Evolutionary conservation across 2,113 vertebrate species (phyloP).

Genomic region (Ictidomys tridecemlineatus): DNA sequence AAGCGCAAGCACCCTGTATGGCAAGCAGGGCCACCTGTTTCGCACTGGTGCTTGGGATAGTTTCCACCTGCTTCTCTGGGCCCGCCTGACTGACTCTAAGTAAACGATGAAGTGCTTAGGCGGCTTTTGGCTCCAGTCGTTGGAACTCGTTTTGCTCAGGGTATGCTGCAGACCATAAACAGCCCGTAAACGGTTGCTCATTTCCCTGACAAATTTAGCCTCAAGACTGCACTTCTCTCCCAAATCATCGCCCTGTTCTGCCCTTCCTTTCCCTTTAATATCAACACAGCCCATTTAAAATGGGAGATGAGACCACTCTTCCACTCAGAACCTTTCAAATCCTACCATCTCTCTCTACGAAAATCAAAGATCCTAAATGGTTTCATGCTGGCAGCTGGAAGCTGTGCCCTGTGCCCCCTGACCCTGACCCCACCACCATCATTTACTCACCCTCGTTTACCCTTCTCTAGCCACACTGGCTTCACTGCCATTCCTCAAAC

Average conservation of each 20-base stretch:
- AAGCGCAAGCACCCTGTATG: not conserved
- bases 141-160: slow-evolving; percentile 63
- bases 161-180: slow-evolving; percentile 26
- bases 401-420: not conserved
- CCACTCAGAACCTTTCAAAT: not conserved
- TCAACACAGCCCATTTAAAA: slow-evolving; percentile 55
- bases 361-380: not conserved
- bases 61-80: slow-evolving; percentile 60
- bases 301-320: not conserved
- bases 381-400: no score
- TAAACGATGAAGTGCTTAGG: slow-evolving; percentile 70
- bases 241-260: not conserved
- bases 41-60: slow-evolving; percentile 69
- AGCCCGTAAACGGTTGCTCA: slow-evolving; percentile 35
- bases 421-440: not conserved
- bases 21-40: not conserved
- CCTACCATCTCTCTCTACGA: not conserved
- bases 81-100: slow-evolving; percentile 61
- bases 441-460: not conserved
- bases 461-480: not conserved
- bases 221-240: not conserved
- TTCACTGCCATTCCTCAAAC: not conserved
- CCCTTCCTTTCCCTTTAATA: not conserved
- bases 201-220: not conserved
- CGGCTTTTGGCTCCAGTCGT: slow-evolving; percentile 55